Conservation (phyloP, 2,888 invertebrate genomes). For the Dasypogon diadema region DNA sequence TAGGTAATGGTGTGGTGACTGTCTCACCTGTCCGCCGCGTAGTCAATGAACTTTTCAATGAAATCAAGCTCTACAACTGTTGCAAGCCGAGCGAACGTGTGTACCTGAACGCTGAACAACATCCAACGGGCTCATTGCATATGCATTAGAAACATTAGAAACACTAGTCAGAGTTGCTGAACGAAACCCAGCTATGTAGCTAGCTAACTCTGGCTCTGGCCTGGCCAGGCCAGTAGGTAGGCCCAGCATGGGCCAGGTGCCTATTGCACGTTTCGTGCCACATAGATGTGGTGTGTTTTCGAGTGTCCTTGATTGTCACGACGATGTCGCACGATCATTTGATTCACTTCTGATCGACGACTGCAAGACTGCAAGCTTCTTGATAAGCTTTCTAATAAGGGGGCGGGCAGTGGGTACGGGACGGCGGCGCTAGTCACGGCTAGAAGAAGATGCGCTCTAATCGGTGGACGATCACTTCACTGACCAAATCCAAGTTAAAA, state of each 20-base stretch:
- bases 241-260: too few relatives aligned
- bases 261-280: too few relatives aligned
- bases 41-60: conserved; percentile 63
- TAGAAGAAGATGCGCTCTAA: background rate
- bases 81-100: conserved; percentile 27
- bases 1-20: conserved; percentile 41
- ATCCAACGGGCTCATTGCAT: conserved; percentile 33
- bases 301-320: conserved; percentile 31
- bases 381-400: background rate
- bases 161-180: conserved; percentile 15
- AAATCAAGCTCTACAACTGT: conserved; percentile 57
- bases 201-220: too few relatives aligned
- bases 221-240: too few relatives aligned
- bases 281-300: conserved; percentile 18
- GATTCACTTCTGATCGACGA: conserved; percentile 11
- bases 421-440: too few relatives aligned
- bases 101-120: conserved; percentile 15
- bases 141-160: conserved; percentile 44
- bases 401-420: too few relatives aligned
- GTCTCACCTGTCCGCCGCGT: conserved; percentile 55
- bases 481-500: background rate
- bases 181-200: too few relatives aligned
- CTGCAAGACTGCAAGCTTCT: conserved; percentile 4
- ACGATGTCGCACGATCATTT: conserved; percentile 37
- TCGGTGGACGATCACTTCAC: background rate